Base-by-base conservation (phyloP, 1,140 invertebrate genomes). In the Drosophila subobscura region DNA sequence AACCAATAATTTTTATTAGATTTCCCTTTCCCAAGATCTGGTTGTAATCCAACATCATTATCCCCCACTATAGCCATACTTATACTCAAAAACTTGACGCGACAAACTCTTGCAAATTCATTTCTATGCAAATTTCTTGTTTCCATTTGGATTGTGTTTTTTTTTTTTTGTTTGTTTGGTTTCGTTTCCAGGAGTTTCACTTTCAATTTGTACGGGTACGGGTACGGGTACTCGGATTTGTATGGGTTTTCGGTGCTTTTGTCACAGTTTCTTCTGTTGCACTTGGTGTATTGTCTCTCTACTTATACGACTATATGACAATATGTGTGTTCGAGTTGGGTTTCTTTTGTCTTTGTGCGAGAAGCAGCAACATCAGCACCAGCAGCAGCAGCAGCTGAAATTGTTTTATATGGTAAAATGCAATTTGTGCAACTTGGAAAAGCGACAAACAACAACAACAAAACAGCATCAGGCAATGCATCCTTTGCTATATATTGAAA, bases 321-420 rank as follows among this genome's bases (percentile, higher is more conserved):
- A 75, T 76, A 77, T 80, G 49, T 80, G 45, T 54, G 55, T 29
- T 44, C 47, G 50, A 54, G 74, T 79, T 79, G 58, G 72, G 63
- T 83, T 88, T 79, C 72, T 83, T 88, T 88, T 88, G 83, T 88
- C 67, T 88, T 33, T 37, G 33, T 4, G 12, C 3, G 1, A 37
- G 25, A 5, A 27, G 5, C 25, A 6, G 25, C 25, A 27, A 6
- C 25, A 29, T 25, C 33, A 37, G 33, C 29, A 60, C 49, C 77
- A 27, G 25, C 25, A 29, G 41, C 33, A 37, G 33, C 29, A 60
- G 60, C 77, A 68, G 72, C 68, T 77, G 81, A 81, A 86, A 85
- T 86, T 85, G 80, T 85, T 88, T 88, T 88, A 89, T 88, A 88
- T 88, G 83, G 83, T 73, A 88, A 88, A 88, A 88, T 88, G 84